phyloP scores from a whole-genome alignment of 2,888 invertebrate genomes.

The Lasioglossum marginatum region DNA sequence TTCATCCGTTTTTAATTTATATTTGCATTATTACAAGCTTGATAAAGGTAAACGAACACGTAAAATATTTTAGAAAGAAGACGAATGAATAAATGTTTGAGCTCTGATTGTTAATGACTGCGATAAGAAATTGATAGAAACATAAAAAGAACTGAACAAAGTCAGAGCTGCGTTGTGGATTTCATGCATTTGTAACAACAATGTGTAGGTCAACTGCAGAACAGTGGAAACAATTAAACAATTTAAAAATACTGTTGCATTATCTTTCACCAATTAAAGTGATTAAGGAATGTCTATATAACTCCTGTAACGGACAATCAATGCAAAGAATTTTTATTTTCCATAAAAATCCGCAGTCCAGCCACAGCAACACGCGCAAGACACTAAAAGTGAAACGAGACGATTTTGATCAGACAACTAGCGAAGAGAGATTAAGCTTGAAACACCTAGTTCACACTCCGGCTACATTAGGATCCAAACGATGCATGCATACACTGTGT shows the following conservation, averaged over 20 bases:
- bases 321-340: not conserved
- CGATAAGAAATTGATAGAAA: not conserved
- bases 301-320: not conserved
- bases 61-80: not conserved
- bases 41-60: not conserved
- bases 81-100: not conserved
- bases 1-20: not conserved
- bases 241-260: not conserved
- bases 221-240: not conserved
- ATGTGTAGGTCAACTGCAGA: not conserved
- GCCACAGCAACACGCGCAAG: not conserved
- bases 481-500: not conserved
- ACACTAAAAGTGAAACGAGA: conserved; percentile 24
- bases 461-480: not conserved
- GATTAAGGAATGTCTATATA: not conserved
- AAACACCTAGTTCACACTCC: not conserved
- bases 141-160: not conserved
- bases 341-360: not conserved
- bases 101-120: too few species aligned
- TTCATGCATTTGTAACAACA: not conserved
- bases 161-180: not conserved
- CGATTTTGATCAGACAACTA: not conserved
- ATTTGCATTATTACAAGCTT: not conserved
- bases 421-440: conserved; percentile 22
- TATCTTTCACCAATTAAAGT: not conserved